These are phyloP conservation scores for Megaleporinus macrocephalus DNA, from an alignment of 2,113 vertebrate genomes.

Conservation along the genomic window DNA sequence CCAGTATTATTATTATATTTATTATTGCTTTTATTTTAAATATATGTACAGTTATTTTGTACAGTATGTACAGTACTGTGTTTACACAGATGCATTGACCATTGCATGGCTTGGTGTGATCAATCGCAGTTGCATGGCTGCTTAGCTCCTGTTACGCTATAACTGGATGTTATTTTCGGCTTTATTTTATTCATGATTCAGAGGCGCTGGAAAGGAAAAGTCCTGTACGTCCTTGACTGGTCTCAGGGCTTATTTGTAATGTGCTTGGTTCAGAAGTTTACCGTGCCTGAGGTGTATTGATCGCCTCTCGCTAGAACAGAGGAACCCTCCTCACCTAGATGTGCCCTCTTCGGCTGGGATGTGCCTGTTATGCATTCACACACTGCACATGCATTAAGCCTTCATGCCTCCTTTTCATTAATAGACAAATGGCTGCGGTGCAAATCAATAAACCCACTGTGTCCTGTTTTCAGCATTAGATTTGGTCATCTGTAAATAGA, in stretches of 20 bases:
- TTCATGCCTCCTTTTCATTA: conserved; percentile 8
- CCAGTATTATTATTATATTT: too few relatives aligned
- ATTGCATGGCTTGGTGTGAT: too few relatives aligned
- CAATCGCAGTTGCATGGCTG: too few relatives aligned
- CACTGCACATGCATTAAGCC: conserved; percentile 1
- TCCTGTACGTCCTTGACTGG: conserved; percentile 27
- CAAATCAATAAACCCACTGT: background rate
- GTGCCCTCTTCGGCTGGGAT: background rate
- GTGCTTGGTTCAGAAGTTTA: conserved; percentile 13
- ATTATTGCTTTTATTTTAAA: too few relatives aligned
- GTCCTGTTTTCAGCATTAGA: background rate
- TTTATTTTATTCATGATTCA: conserved; percentile 21
- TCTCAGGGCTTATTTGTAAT: conserved; percentile 10
- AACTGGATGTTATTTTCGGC: conserved; percentile 25
- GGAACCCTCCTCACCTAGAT: background rate
- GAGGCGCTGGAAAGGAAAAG: background rate
- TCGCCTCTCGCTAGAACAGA: conserved; percentile 1
- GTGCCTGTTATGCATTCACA: background rate
- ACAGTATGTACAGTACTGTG: too few relatives aligned
- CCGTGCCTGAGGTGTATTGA: conserved; percentile 29
- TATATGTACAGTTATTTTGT: too few relatives aligned
- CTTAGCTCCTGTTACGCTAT: background rate
- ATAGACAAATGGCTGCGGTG: background rate
- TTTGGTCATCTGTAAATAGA: background rate
- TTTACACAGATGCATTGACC: too few relatives aligned